Base-by-base conservation (phyloP, 2,113 vertebrate species). In the Coptodon rendalli region DNA sequence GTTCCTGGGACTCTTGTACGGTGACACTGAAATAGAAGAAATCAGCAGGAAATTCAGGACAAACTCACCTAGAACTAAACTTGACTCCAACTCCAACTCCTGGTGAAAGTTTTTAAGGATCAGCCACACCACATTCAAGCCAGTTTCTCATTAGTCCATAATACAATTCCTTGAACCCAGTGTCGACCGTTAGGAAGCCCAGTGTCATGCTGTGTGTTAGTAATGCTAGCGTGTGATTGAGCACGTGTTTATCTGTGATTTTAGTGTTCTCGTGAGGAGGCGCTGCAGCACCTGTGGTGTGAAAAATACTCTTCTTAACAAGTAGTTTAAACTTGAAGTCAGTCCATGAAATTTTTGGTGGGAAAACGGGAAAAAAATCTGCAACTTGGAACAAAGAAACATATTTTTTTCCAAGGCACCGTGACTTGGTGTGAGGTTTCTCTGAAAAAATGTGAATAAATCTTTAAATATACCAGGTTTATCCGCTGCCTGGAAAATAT, bases 1-100 rank as follows among this genome's bases (percentile, higher is more conserved):
- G 95, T 99, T 99, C 94, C 97, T 96, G 80, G 99, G 99, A 3
- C 97, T 95, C 89, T 99, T 99, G 94, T 95, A 99, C 9, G 96
- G 97, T 52, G 99, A 98, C 7, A 97, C 99, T 99, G 93, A 19
- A 95, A 82, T 19, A 80, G 7, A 92, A 92, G 54, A 92, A 90
- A 45, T 57, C 6, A 17, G 40, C 9, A 63, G 50, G 68, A 68
- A 87, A 31, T 80, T 94, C 82, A 94, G 82, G 71, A 93, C 57
- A 84, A 81, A 83, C 71, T 50, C 6, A 31, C 19, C 4, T 24
- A 48, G 52, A 24, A 19, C 5, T n/a, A 31, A 73, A 45, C 5
- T 54, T 6, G n/a, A 85, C 27, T 24, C 22, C 22, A 50, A 34
- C 36, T 61, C 40, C 31, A 59, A 57, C 43, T 76, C 43, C 31